A percentile compares a stretch with the other conserved stretches of the same genome.
These are phyloP conservation scores for Apoderus coryli DNA, from an alignment of 2,888 invertebrate species.

Conservation along the genomic window DNA sequence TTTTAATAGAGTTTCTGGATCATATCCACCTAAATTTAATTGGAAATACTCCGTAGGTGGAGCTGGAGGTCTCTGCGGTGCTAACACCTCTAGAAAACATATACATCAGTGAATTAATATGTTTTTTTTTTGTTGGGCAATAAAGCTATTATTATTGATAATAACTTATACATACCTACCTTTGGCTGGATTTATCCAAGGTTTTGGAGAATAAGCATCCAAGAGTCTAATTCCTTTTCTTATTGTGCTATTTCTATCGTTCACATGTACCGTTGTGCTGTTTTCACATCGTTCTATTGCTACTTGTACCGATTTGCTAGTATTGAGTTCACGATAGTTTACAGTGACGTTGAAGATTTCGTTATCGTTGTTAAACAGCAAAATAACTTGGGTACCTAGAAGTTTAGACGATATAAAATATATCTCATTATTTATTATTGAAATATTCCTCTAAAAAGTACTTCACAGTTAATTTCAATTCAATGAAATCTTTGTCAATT, in stretches of 20 bases:
- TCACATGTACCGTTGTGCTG: constrained; percentile 66
- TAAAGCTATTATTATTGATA: too few species aligned
- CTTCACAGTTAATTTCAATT: too few species aligned
- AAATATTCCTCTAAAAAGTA: too few species aligned
- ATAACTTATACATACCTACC: constrained; percentile 45
- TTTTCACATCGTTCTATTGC: constrained; percentile 64
- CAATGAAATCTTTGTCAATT: too few species aligned
- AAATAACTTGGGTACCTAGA: constrained; percentile 55
- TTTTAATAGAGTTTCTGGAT: constrained; percentile 53
- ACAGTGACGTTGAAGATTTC: constrained; percentile 69
- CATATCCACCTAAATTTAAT: constrained; percentile 75
- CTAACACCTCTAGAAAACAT: constrained; percentile 56
- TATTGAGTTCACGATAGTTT: constrained; percentile 57
- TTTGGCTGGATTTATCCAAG: constrained; percentile 71
- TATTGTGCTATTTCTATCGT: constrained; percentile 57
- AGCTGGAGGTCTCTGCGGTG: constrained; percentile 77
- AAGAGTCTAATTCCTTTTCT: constrained; percentile 54
- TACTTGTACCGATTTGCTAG: constrained; percentile 74
- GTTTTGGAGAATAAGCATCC: constrained; percentile 67
- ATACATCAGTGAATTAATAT: too few species aligned
- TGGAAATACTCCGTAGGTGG: constrained; percentile 84
- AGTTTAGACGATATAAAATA: too few species aligned
- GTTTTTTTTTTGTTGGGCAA: too few species aligned
- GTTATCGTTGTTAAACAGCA: constrained; percentile 69
- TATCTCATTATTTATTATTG: too few species aligned